These are phyloP conservation scores for Mactra quadrangularis DNA, from an alignment of 1,140 invertebrate species.

Conservation along the genomic window DNA sequence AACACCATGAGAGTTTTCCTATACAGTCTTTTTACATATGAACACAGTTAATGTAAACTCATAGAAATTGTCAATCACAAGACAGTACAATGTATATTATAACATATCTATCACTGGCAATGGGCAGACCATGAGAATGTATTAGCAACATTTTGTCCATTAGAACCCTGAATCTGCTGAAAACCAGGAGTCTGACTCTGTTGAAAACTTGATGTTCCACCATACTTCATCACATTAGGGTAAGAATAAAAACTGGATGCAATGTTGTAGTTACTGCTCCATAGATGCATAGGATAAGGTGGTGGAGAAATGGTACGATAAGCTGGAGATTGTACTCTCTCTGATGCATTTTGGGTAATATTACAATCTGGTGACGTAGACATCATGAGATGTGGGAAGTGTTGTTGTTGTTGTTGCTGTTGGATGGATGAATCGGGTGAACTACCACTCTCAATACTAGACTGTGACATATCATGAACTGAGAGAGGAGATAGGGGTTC, in stretches of 20 bases:
- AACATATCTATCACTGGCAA: too few species aligned
- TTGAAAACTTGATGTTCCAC: neutral
- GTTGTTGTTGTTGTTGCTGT: neutral
- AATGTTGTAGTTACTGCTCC: constrained; percentile 15
- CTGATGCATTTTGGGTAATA: constrained; percentile 3
- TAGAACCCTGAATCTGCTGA: too few species aligned
- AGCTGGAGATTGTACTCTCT: neutral
- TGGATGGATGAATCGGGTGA: constrained; percentile 39
- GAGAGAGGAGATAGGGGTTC: constrained; percentile 40
- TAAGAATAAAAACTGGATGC: neutral
- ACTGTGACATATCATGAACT: constrained; percentile 38
- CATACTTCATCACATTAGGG: constrained; percentile 4
- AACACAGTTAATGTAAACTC: too few species aligned
- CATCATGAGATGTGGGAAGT: neutral
- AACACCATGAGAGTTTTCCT: too few species aligned
- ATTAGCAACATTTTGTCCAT: neutral
- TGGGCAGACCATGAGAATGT: neutral
- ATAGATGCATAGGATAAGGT: constrained; percentile 43
- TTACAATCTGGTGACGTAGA: neutral
- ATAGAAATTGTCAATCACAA: too few species aligned
- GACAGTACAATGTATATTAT: too few species aligned
- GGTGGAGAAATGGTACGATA: constrained; percentile 18
- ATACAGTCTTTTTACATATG: too few species aligned
- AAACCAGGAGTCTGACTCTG: neutral
- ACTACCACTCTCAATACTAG: constrained; percentile 31